Conservation (phyloP, 2,797 vertebrate genomes). For the Ispidina lecontei region DNA sequence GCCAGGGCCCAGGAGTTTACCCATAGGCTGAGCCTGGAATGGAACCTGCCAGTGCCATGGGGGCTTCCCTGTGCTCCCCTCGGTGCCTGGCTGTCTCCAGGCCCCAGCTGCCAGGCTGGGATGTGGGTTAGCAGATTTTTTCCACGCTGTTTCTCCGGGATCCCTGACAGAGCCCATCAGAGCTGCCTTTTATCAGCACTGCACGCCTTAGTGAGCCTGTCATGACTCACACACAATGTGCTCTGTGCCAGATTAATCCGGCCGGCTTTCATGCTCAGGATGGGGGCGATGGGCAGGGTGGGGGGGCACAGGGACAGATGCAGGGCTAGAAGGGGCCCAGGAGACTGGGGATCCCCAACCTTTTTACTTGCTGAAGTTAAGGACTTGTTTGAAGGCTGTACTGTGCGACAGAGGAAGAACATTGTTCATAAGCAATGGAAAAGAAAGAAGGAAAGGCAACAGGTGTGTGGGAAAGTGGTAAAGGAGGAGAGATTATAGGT, state of each 20-base stretch:
- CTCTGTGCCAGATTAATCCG: conserved; percentile 86
- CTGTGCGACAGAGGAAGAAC: neutral
- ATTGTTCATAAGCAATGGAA: neutral
- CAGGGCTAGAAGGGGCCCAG: neutral
- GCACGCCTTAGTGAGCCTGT: conserved; percentile 90
- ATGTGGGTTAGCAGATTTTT: conserved; percentile 71
- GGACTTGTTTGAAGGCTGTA: neutral
- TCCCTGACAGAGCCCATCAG: conserved; percentile 82
- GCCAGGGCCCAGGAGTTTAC: neutral
- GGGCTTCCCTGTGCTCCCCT: neutral
- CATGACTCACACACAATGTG: conserved; percentile 85
- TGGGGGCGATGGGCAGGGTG: conserved; percentile 53
- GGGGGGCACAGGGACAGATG: no score
- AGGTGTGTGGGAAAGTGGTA: conserved; percentile 24
- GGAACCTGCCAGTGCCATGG: fast-evolving
- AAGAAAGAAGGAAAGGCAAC: neutral
- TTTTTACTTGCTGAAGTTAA: conserved; percentile 20
- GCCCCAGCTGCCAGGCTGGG: conserved; percentile 12
- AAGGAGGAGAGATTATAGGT: neutral
- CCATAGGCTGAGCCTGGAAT: fast-evolving
- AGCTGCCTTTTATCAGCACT: conserved; percentile 88
- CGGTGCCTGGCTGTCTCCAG: conserved; percentile 38
- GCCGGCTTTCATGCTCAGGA: conserved; percentile 76
- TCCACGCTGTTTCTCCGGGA: conserved; percentile 62
- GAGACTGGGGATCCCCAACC: neutral